Base-by-base conservation (phyloP, 2,888 invertebrate genomes). In the Toxonevra muliebris region DNA sequence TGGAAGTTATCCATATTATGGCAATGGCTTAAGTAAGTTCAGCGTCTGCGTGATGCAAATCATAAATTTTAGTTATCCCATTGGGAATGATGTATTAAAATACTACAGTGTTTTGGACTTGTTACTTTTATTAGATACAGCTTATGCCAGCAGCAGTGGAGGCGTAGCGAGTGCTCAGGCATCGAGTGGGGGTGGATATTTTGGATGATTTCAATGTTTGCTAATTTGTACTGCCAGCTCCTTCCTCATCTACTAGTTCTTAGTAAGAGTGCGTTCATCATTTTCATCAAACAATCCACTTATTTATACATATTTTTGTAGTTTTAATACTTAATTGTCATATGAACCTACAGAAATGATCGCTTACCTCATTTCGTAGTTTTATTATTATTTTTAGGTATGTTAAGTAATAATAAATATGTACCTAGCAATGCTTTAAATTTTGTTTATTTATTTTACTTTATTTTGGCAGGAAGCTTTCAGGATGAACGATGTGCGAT, bases 101-200 rank as follows among this genome's bases (percentile, higher is more conserved):
- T 69, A 65, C 68, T 66, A 17, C 55, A 70, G 71, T 71, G 65
- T 72, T 72, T 64, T 71, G 71, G 69, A 61, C 66, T 15, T 70
- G 70, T 66, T 71, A 61, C 54, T 74, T 73, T 69, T 69, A 75
- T 9, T 73, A 76, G 76, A 67, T 68, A 70, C 70, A 7, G 73
- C 74, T 1, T 77, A 58, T 68, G 69, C 73, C 2, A 73, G 75
- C 20, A 72, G 69, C 62, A 71, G 71, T 52, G 75, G 74, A 9
- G 73, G 74, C 30, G 63, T 65, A 52, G 74, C 74, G 40, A 67
- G 70, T 42, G 74, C 72, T 10, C 70, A 69, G 62, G 74, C 72
- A 42, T 69, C 71, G 15, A 69, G 69, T 69, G 74, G 74, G 7
- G 67, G 74, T 66, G 54, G 69, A 0, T 72, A 57, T 17, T 74